phyloP scores from a whole-genome alignment of 2,888 invertebrate species.

The Trichopoda pennipes region DNA sequence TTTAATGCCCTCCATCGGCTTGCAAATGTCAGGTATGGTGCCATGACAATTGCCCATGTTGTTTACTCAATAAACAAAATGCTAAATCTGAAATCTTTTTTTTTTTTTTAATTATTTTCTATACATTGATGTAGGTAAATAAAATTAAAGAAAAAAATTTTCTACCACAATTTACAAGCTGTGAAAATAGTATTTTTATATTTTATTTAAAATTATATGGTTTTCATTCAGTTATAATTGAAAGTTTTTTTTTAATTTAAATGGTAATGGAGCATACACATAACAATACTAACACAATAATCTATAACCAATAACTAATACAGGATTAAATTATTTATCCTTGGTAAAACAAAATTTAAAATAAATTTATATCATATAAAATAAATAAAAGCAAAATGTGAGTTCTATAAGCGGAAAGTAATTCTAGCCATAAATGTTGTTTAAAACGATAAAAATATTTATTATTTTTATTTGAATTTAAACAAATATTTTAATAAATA shows the following conservation, averaged over 20 bases:
- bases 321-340: constrained; percentile 30
- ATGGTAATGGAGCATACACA: constrained; percentile 4
- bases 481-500: constrained; percentile 18
- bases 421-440: neutral
- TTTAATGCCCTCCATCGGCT: too few relatives aligned
- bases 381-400: constrained; percentile 23
- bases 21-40: too few relatives aligned
- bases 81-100: neutral
- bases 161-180: constrained; percentile 41
- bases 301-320: constrained; percentile 30
- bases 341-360: constrained; percentile 8
- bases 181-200: constrained; percentile 23
- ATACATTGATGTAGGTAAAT: neutral
- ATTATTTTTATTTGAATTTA: neutral
- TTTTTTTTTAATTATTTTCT: neutral
- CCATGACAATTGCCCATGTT: too few relatives aligned
- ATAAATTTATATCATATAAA: constrained; percentile 23
- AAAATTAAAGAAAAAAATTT: neutral
- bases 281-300: neutral
- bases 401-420: neutral
- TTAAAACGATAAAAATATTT: constrained; percentile 6
- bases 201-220: neutral
- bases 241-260: constrained; percentile 2
- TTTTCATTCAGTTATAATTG: constrained; percentile 12
- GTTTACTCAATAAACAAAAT: too few relatives aligned